These are phyloP conservation scores for Epicauta chinensis DNA, from an alignment of 1,140 invertebrate genomes.

Conservation along the genomic window DNA sequence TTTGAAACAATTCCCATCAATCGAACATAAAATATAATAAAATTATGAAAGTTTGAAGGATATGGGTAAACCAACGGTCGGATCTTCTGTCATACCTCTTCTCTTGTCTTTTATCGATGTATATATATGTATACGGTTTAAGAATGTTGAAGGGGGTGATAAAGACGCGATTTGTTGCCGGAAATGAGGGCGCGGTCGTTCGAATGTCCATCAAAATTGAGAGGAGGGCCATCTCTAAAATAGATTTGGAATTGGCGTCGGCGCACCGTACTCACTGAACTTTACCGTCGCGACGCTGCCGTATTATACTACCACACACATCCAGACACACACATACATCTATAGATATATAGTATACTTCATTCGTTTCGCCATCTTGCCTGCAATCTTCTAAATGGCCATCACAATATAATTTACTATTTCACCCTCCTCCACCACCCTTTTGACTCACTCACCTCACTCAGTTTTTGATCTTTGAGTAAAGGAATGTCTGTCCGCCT, in stretches of 20 bases:
- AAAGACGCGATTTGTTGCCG: conserved; percentile 39
- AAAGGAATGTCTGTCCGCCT: too few relatives aligned
- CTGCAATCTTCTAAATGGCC: conserved; percentile 41
- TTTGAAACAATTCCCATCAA: too few relatives aligned
- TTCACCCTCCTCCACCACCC: too few relatives aligned
- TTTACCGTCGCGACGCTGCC: conserved; percentile 33
- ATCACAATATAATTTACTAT: conserved; percentile 37
- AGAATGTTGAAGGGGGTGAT: conserved; percentile 19
- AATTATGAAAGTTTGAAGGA: too few relatives aligned
- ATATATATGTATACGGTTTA: not conserved
- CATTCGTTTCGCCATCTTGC: conserved; percentile 34
- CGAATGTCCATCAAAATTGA: conserved; percentile 43
- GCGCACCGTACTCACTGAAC: conserved; percentile 24
- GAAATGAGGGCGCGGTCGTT: conserved; percentile 42
- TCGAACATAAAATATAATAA: too few relatives aligned
- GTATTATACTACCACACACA: not conserved
- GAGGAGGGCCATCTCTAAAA: conserved; percentile 39
- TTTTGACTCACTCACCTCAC: too few relatives aligned
- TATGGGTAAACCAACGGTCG: too few relatives aligned
- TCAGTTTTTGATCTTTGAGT: too few relatives aligned
- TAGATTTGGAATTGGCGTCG: conserved; percentile 33
- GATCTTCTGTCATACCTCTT: too few relatives aligned
- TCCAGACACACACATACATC: too few relatives aligned
- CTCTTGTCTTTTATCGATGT: not conserved
- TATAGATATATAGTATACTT: not conserved